Evolutionary conservation across 2,113 vertebrate genomes (phyloP), one percentile per base, ranked within the genome.

Genomic region (Macroglossus sobrinus): DNA sequence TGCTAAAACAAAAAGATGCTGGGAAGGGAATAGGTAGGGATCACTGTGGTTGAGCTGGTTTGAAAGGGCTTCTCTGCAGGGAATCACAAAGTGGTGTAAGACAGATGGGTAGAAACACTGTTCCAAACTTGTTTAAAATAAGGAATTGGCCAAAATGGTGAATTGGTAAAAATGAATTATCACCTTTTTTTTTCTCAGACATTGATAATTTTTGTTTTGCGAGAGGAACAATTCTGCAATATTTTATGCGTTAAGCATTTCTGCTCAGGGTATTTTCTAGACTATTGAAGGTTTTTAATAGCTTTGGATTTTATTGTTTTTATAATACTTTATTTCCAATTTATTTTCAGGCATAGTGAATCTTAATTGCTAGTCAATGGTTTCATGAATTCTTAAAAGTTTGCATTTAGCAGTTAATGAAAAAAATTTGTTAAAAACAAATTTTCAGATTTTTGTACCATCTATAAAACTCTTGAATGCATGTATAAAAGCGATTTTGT

Each of bases 331-430:
- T 84, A 68, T 93, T 85, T 81, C 33, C 30, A 85, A 30, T 91
- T 53, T 69, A 28, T 7, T 84, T 71, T 89, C 35, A 80, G 55
- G 50, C 63, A 35, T 53, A 80, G 12, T 76, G 53, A 74, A 40
- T 61, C n/a, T 85, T 66, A 69, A 43, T 91, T 86, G 19, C 33
- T 86, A 55, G 84, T 64, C 22, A 43, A 22, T 19, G 8, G 53
- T 91, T 78, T 86, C 47, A 89, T 7, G 19, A 93, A 74, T 55
- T 93, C 61, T 92, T 92, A 93, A 66, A 75, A 80, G 53, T 75
- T 85, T 94, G 26, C 33, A n/a, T 66, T 91, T 88, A 74, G 50
- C 28, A 22, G 7, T 85, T 64, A 84, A 30, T 82, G 55, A 64
- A 86, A 93, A 66, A 85, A 81, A 89, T 45, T 74, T 38, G 72